A percentile compares a stretch with the other conserved stretches of the same genome.
phyloP scores from a whole-genome alignment of 2,113 vertebrate species.

The Semnornis frantzii region DNA sequence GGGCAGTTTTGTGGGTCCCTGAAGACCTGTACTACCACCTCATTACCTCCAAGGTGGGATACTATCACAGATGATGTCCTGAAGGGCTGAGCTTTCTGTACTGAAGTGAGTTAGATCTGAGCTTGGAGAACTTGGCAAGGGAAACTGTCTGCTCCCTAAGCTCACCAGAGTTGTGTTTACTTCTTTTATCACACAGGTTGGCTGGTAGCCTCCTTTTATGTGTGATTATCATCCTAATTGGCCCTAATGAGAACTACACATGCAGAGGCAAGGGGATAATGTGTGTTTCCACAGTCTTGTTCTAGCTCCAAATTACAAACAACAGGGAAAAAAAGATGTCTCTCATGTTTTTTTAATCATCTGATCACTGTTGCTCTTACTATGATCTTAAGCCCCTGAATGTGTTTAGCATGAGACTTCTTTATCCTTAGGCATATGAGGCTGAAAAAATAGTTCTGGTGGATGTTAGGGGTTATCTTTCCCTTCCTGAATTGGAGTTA shows the following conservation, averaged over 20 bases:
- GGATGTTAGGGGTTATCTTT: not conserved
- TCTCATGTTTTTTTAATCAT: not conserved
- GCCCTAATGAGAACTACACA: constrained; percentile 32
- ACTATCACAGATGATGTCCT: not conserved
- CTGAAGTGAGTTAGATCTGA: accelerated
- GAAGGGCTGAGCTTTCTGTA: not conserved
- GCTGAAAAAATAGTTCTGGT: not conserved
- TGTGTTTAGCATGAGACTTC: not conserved
- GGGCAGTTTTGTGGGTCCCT: not conserved
- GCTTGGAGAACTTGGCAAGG: not conserved
- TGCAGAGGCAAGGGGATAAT: not conserved
- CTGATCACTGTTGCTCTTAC: not conserved
- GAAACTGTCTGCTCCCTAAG: not conserved
- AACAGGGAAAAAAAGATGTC: not conserved
- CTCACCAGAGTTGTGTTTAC: not conserved
- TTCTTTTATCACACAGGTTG: constrained; percentile 17
- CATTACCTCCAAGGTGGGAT: accelerated
- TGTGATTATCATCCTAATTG: constrained; percentile 32
- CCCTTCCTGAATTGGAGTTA: not conserved
- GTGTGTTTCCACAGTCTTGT: not conserved
- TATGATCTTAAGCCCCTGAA: not conserved
- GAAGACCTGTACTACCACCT: not conserved
- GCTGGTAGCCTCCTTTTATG: constrained; percentile 23
- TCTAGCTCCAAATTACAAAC: not conserved
- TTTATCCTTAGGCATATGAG: not conserved